Percentiles rank a stretch among this genome's conserved stretches.
These are phyloP conservation scores for Psittacula echo DNA, from an alignment of 2,797 vertebrate genomes.

Conservation along the genomic window DNA sequence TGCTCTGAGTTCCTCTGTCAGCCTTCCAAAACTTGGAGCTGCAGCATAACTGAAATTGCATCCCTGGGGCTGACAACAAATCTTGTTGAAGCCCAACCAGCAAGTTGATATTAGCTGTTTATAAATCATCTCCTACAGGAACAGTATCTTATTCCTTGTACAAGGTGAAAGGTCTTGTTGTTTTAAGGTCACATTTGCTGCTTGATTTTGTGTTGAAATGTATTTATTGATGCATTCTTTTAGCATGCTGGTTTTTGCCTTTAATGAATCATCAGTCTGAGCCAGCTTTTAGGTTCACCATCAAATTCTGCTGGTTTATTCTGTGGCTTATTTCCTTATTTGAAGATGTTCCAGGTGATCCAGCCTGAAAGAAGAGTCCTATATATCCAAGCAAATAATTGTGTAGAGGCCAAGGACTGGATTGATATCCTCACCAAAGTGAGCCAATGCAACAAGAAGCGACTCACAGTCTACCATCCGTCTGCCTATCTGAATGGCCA, in stretches of 20 bases:
- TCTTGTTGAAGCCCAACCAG: background rate
- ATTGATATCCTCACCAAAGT: constrained; percentile 98
- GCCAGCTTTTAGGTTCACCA: background rate
- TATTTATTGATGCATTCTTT: background rate
- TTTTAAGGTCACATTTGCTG: background rate
- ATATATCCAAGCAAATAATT: constrained; percentile 99
- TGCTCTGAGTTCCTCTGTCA: background rate
- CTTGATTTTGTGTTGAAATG: background rate
- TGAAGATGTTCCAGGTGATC: constrained; percentile 98
- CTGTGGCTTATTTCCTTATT: background rate
- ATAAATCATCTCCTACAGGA: constrained; percentile 23
- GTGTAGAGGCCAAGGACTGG: constrained; percentile 98
- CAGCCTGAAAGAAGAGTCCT: constrained; percentile 92
- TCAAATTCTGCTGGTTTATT: background rate
- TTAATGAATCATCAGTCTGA: background rate
- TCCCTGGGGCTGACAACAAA: background rate
- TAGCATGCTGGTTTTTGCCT: background rate
- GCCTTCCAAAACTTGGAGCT: background rate
- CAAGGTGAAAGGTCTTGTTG: constrained; percentile 6
- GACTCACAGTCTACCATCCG: constrained; percentile 94
- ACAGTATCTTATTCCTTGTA: background rate
- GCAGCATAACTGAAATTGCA: constrained; percentile 20
- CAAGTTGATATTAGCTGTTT: constrained; percentile 21
- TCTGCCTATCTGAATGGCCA: constrained; percentile 97
- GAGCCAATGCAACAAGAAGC: constrained; percentile 97